These are phyloP conservation scores for Octonoba sinensis DNA, from an alignment of 2,888 invertebrate species.

Conservation along the genomic window DNA sequence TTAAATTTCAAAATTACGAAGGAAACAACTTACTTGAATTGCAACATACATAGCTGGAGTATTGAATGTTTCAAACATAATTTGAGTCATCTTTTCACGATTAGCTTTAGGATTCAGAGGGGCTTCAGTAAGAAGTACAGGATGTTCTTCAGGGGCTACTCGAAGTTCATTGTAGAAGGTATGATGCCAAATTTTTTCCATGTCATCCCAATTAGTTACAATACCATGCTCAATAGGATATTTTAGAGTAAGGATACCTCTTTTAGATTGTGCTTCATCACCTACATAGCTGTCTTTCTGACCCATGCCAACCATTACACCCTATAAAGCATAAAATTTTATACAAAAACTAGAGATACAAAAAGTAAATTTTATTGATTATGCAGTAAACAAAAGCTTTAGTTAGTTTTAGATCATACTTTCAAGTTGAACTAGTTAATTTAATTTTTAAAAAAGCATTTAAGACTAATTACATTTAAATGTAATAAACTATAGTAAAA, in stretches of 20 bases:
- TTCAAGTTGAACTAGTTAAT: no score
- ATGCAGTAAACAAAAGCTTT: no score
- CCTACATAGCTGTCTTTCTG: slow-evolving; percentile 97
- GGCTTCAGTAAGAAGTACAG: slow-evolving; percentile 88
- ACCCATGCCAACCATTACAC: slow-evolving; percentile 94
- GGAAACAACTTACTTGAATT: slow-evolving; percentile 75
- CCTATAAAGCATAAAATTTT: slow-evolving; percentile 17
- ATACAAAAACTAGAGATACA: neutral
- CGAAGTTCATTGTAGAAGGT: slow-evolving; percentile 73
- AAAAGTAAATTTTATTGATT: no score
- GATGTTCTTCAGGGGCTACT: slow-evolving; percentile 74
- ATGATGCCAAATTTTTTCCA: slow-evolving; percentile 73
- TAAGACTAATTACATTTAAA: no score
- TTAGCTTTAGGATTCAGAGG: slow-evolving; percentile 93
- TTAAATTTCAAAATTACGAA: no score
- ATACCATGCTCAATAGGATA: slow-evolving; percentile 75
- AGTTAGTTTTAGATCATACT: no score
- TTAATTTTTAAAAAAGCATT: no score
- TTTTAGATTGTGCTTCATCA: slow-evolving; percentile 92
- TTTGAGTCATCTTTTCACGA: slow-evolving; percentile 91
- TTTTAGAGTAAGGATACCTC: slow-evolving; percentile 74
- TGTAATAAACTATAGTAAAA: no score
- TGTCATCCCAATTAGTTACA: slow-evolving; percentile 74
- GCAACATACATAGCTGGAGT: slow-evolving; percentile 91
- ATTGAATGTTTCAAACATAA: slow-evolving; percentile 81